These are phyloP conservation scores for Syndactyla subalaris DNA, from an alignment of 2,797 vertebrate genomes.

Conservation along the genomic window DNA sequence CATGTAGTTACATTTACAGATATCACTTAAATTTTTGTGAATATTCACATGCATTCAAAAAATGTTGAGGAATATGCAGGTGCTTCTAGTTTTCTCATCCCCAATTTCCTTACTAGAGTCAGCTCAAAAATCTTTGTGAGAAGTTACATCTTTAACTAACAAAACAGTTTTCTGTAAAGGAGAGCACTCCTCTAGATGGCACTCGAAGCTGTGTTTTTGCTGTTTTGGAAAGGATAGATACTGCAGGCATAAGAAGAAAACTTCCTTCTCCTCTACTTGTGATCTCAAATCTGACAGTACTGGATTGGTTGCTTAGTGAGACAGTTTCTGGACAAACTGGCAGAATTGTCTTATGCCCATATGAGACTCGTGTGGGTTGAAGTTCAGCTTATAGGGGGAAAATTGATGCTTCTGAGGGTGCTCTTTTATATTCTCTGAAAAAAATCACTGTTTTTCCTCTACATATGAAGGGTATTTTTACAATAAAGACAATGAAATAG, in stretches of 20 bases:
- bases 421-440: neutral
- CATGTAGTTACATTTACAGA: neutral
- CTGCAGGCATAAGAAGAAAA: neutral
- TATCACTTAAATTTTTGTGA: neutral
- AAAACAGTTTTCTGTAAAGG: neutral
- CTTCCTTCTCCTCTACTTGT: too few species aligned
- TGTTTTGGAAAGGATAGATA: accelerated
- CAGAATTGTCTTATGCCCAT: neutral
- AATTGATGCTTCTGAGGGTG: neutral
- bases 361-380: neutral
- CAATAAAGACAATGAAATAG: neutral
- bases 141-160: neutral
- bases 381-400: neutral
- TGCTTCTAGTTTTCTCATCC: neutral
- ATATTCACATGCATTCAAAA: neutral
- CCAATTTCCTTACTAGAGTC: neutral
- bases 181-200: slow-evolving; percentile 40
- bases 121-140: neutral
- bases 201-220: slow-evolving; percentile 25
- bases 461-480: neutral
- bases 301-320: neutral
- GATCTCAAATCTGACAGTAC: neutral
- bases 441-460: neutral
- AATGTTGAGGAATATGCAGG: neutral
- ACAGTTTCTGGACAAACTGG: neutral